These are phyloP conservation scores for Distichodus sexfasciatus DNA, from an alignment of 2,797 vertebrate genomes.

Conservation along the genomic window DNA sequence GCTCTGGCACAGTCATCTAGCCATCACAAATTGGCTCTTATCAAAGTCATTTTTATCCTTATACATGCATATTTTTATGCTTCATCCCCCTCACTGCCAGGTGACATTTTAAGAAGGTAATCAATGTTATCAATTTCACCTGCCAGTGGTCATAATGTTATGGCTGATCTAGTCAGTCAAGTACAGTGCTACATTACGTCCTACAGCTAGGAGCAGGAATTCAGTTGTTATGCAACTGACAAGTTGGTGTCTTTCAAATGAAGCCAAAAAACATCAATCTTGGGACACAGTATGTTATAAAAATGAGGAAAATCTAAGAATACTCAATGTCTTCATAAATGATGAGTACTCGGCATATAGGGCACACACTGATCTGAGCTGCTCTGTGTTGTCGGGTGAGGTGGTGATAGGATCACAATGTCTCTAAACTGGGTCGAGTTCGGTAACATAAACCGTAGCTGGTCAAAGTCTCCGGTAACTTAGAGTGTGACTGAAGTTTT, in stretches of 20 bases:
- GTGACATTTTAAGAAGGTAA: too few species aligned
- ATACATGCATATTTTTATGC: too few species aligned
- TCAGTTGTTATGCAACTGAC: constrained; percentile 51
- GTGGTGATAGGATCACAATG: background rate
- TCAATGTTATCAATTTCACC: too few species aligned
- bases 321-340: constrained; percentile 20
- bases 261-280: constrained; percentile 39
- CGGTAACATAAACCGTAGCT: background rate
- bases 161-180: too few species aligned
- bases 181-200: too few species aligned
- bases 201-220: constrained; percentile 51
- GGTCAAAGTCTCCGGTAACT: background rate
- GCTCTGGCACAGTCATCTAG: too few species aligned
- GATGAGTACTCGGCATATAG: too few species aligned
- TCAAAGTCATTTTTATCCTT: too few species aligned
- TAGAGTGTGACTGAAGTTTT: background rate
- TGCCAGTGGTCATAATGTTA: too few species aligned
- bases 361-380: too few species aligned
- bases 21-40: too few species aligned
- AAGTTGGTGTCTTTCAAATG: constrained; percentile 44
- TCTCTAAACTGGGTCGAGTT: background rate
- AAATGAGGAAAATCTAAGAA: constrained; percentile 31
- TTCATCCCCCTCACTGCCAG: too few species aligned
- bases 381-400: background rate
- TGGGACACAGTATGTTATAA: constrained; percentile 16